phyloP scores from a whole-genome alignment of 2,888 invertebrate species.

The Scaptomyza cyrtandrae region DNA sequence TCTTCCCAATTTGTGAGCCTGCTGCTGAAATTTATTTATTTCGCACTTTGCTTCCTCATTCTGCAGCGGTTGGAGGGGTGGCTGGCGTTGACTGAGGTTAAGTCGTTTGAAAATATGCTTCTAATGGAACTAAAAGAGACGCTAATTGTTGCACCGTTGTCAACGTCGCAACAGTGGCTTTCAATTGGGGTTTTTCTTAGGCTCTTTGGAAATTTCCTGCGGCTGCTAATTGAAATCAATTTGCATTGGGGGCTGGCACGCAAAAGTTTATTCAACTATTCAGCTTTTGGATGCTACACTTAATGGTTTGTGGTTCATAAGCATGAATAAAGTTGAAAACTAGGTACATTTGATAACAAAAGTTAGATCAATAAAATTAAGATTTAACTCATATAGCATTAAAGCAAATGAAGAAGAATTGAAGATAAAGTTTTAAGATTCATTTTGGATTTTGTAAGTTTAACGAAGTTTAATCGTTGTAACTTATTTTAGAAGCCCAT shows the following conservation, averaged over 20 bases:
- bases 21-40: conserved; percentile 59
- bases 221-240: conserved; percentile 34
- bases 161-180: conserved; percentile 25
- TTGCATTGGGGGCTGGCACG: conserved; percentile 8
- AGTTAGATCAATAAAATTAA: background rate
- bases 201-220: conserved; percentile 8
- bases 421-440: background rate
- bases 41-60: conserved; percentile 14
- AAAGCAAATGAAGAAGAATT: background rate
- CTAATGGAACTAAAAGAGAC: conserved; percentile 69
- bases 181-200: conserved; percentile 16
- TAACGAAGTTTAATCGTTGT: no score
- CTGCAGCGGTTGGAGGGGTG: background rate
- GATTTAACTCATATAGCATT: background rate
- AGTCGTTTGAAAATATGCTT: conserved; percentile 64
- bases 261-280: conserved; percentile 5
- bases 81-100: conserved; percentile 60
- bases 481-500: no score
- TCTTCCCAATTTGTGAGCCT: conserved; percentile 49
- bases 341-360: background rate
- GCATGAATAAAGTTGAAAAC: background rate
- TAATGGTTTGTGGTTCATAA: conserved; percentile 11
- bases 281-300: conserved; percentile 1
- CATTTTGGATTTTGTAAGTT: background rate
- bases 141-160: conserved; percentile 65